Conservation (phyloP, 2,113 vertebrate species). For the Macroglossus sobrinus region DNA sequence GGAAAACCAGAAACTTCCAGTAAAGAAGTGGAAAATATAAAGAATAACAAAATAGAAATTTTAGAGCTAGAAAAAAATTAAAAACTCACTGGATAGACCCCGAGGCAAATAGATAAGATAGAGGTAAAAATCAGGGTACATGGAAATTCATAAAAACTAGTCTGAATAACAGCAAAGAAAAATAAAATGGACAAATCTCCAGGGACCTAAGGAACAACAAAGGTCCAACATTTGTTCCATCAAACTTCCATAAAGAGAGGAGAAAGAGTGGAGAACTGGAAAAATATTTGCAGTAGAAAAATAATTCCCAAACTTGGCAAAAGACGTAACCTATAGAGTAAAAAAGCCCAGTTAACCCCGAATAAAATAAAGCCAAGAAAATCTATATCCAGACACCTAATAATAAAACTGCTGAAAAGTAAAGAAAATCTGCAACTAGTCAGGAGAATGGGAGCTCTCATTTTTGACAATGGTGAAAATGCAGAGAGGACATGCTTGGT, state of each 20-base stretch:
- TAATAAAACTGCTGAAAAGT: neutral
- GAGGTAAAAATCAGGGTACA: neutral
- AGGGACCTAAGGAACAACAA: neutral
- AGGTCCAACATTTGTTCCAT: neutral
- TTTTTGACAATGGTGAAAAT: neutral
- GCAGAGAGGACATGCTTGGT: neutral
- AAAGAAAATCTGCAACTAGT: neutral
- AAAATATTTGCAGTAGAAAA: neutral
- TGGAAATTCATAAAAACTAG: neutral
- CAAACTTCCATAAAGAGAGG: neutral
- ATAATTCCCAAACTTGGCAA: neutral
- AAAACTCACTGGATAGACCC: neutral
- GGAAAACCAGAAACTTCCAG: neutral
- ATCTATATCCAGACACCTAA: neutral
- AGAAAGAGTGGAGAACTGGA: neutral
- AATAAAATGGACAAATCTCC: neutral
- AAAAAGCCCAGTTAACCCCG: neutral
- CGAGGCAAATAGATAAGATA: neutral
- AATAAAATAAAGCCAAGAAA: neutral
- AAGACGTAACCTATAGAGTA: neutral
- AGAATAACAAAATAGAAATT: neutral
- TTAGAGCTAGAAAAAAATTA: neutral
- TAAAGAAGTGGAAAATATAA: neutral
- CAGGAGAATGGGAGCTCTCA: neutral
- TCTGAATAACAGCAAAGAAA: neutral